Base-by-base conservation (phyloP, 2,888 invertebrate genomes). In the Vanessa cardui region DNA sequence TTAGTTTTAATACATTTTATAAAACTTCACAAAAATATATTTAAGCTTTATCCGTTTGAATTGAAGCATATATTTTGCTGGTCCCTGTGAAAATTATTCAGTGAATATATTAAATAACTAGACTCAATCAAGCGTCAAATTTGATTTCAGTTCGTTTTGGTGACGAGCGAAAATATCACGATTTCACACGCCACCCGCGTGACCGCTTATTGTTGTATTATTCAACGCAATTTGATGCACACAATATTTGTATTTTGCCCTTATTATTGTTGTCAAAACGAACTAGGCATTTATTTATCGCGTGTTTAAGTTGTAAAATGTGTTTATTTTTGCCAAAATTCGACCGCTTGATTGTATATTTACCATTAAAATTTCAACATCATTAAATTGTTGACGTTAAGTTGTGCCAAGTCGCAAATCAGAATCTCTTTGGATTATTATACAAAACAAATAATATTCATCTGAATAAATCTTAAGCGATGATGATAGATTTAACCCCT, bases 171-270 rank as follows among this genome's bases (percentile, higher is more conserved):
- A 70, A 69, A 72, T 71, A 61, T 67, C 54, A 61, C 63, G 20
- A 68, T 65, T 73, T 76, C 74, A 72, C 75, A 78, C 77, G 78
- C 75, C 68, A 47, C 26, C 50, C 66, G 50, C 50, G 59, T 66
- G 61, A 46, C 54, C 60, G 46, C 54, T 69, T 62, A 58, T 46
- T 59, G 39, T 39, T 46, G n/a, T 50, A 61, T 39, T 39, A 50
- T 61, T 49, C 26, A 49, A 16, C 20, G 26, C 20, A 52, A 52
- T 56, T 56, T 33, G 18, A 16, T 56, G 56, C 16, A 39, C 18
- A 18, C n/a, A 39, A 33, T 33, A 33, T 15, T 21, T 50, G 50
- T 21, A 6, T 15, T 39, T 39, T 54, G 31, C 16, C 26, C 20
- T 6, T 20, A 50, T 20, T 50, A 50, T 50, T 50, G 15, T 50